Percentiles rank a stretch among this genome's conserved stretches.
These are phyloP conservation scores for Harpalus rubripes DNA, from an alignment of 2,888 invertebrate species.

Conservation along the genomic window DNA sequence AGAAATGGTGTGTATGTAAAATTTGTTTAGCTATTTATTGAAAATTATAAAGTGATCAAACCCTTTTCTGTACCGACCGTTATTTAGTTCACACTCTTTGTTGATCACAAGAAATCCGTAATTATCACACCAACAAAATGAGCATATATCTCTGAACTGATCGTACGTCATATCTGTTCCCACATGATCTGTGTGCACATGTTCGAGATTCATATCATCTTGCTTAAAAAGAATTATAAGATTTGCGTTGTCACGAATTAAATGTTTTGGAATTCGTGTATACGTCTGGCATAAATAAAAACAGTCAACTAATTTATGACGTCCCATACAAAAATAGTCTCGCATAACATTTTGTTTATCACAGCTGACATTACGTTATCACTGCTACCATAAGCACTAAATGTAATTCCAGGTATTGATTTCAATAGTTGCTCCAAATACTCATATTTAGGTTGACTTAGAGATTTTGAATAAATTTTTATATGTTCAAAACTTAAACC, in stretches of 20 bases:
- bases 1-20: no score
- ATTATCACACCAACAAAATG: no score
- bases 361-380: slow-evolving; percentile 13
- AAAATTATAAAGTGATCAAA: no score
- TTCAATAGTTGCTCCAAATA: not conserved
- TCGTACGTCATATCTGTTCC: slow-evolving; percentile 68
- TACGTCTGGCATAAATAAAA: no score
- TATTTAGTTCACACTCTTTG: no score
- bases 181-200: slow-evolving; percentile 68
- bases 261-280: slow-evolving; percentile 70
- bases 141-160: slow-evolving; percentile 68
- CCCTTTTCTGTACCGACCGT: no score
- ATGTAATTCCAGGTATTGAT: slow-evolving; percentile 1
- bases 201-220: slow-evolving; percentile 70
- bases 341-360: slow-evolving; percentile 10
- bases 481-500: slow-evolving; percentile 19
- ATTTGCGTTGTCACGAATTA: slow-evolving; percentile 70
- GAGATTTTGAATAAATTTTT: slow-evolving; percentile 19
- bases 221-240: slow-evolving; percentile 69
- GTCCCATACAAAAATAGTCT: slow-evolving; percentile 29
- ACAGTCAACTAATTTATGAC: no score
- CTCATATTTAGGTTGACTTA: slow-evolving; percentile 6
- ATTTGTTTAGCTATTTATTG: no score
- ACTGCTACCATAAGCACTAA: not conserved
- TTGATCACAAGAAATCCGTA: no score